These are phyloP conservation scores for Odontomachus brunneus DNA, from an alignment of 1,140 invertebrate genomes.

Conservation along the genomic window DNA sequence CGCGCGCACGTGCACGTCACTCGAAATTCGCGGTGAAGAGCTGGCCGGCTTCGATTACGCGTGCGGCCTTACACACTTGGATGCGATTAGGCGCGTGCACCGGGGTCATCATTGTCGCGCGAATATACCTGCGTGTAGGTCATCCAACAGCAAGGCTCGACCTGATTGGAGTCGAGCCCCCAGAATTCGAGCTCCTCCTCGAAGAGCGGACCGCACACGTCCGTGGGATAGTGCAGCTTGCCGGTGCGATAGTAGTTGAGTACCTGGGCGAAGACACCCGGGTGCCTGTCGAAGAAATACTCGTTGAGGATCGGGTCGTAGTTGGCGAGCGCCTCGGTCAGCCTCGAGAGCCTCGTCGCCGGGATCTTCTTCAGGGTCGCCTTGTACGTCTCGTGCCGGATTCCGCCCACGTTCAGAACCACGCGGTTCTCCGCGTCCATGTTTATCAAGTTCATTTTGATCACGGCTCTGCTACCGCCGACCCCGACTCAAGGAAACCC, in stretches of 20 bases:
- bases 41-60: too few relatives aligned
- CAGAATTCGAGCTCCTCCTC: slow-evolving; percentile 99
- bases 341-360: slow-evolving; percentile 94
- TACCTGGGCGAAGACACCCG: slow-evolving; percentile 98
- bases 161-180: slow-evolving; percentile 97
- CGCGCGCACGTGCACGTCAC: neutral
- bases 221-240: slow-evolving; percentile 98
- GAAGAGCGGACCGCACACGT: slow-evolving; percentile 98
- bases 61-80: too few relatives aligned
- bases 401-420: slow-evolving; percentile 98
- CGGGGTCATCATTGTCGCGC: too few relatives aligned
- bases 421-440: slow-evolving; percentile 91
- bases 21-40: too few relatives aligned
- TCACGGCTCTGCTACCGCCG: slow-evolving; percentile 83
- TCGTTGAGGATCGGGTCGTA: slow-evolving; percentile 98
- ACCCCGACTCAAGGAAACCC: slow-evolving; percentile 77
- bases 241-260: slow-evolving; percentile 97
- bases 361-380: slow-evolving; percentile 97
- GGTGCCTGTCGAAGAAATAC: slow-evolving; percentile 99
- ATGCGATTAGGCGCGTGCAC: slow-evolving; percentile 15
- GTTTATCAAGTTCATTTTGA: slow-evolving; percentile 83
- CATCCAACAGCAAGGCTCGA: slow-evolving; percentile 99
- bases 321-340: slow-evolving; percentile 96
- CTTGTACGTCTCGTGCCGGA: slow-evolving; percentile 98
- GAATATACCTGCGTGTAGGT: slow-evolving; percentile 97